Percentiles rank a stretch among this genome's conserved stretches.
Conservation (phyloP, 1,140 invertebrate species). For the Semibalanus balanoides region DNA sequence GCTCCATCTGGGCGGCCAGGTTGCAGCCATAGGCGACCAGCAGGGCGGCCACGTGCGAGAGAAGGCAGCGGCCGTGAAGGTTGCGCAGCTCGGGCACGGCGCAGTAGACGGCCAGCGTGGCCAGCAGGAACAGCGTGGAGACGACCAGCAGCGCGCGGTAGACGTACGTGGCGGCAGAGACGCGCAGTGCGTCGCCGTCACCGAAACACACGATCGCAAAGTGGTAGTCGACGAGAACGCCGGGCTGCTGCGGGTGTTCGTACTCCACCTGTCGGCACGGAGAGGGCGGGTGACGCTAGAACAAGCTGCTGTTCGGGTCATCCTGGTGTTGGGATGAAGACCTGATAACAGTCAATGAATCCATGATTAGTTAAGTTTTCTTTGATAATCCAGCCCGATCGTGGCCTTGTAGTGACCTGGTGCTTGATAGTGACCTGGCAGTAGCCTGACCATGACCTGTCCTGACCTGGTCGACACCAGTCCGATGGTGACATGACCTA, state of each 20-base stretch:
- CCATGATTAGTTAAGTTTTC: too few species aligned
- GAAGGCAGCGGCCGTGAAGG: slow-evolving; percentile 15
- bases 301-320: too few species aligned
- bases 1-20: not conserved
- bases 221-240: not conserved
- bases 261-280: too few species aligned
- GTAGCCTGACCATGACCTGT: too few species aligned
- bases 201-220: not conserved
- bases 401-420: too few species aligned
- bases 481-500: too few species aligned
- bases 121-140: slow-evolving; percentile 12
- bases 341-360: too few species aligned
- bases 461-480: too few species aligned
- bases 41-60: slow-evolving; percentile 15
- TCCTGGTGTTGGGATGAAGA: too few species aligned
- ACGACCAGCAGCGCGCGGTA: slow-evolving; percentile 15
- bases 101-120: slow-evolving; percentile 13
- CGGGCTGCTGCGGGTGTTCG: too few species aligned
- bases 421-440: too few species aligned
- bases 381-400: not conserved
- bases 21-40: slow-evolving; percentile 9
- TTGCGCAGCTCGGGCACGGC: slow-evolving; percentile 13
- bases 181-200: not conserved
- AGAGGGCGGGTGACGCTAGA: too few species aligned
- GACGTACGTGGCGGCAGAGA: not conserved